These are phyloP conservation scores for Percopsis omiscomaycus DNA, from an alignment of 2,797 vertebrate species.

Conservation along the genomic window DNA sequence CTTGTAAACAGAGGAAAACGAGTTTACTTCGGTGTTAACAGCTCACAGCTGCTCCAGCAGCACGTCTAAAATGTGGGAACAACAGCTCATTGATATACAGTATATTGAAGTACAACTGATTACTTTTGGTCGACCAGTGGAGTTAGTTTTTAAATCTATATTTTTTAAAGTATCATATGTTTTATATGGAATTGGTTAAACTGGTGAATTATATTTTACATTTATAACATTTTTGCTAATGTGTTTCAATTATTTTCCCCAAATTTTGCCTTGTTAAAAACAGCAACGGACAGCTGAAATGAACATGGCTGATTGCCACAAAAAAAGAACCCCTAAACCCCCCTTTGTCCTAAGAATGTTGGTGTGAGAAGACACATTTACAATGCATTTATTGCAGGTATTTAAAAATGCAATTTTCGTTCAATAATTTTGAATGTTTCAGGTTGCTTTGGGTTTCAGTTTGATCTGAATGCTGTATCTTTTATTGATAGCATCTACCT, in stretches of 20 bases:
- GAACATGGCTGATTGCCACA: conserved; percentile 28
- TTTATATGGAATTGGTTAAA: conserved; percentile 63
- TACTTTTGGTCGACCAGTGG: conserved; percentile 40
- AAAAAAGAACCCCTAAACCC: not conserved
- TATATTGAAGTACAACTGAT: conserved; percentile 22
- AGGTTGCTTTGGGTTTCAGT: conserved; percentile 39
- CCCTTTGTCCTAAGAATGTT: conserved; percentile 37
- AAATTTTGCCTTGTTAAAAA: conserved; percentile 50
- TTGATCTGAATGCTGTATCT: conserved; percentile 74
- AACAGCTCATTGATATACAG: conserved; percentile 41
- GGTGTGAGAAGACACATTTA: conserved; percentile 8
- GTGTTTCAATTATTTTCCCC: conserved; percentile 34
- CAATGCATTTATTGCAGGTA: conserved; percentile 38
- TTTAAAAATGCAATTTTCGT: conserved; percentile 28
- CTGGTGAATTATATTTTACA: conserved; percentile 63
- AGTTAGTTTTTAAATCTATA: conserved; percentile 65
- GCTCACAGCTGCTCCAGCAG: conserved; percentile 29
- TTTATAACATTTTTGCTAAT: conserved; percentile 61
- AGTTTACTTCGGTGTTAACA: conserved; percentile 30
- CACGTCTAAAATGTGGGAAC: conserved; percentile 47
- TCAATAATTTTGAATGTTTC: conserved; percentile 48
- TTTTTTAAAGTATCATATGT: conserved; percentile 72
- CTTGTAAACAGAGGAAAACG: conserved; percentile 37
- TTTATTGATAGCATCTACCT: conserved; percentile 75
- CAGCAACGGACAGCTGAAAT: conserved; percentile 34